Conservation (phyloP, 2,113 vertebrate species). For the Phaetusa simplex region DNA sequence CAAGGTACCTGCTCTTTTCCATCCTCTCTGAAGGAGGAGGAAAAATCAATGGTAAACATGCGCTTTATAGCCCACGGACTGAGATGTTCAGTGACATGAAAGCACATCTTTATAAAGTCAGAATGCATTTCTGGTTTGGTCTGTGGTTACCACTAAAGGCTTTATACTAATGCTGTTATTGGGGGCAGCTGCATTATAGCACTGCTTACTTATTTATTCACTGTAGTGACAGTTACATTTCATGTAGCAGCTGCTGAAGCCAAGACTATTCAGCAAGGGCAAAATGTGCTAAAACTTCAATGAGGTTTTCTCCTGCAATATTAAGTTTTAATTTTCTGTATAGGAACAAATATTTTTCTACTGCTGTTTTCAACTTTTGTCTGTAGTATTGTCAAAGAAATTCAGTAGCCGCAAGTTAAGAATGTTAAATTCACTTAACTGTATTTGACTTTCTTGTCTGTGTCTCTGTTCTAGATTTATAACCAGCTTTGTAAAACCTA, state of each 20-base stretch:
- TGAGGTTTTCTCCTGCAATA: constrained; percentile 65
- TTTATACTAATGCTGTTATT: constrained; percentile 70
- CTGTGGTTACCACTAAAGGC: constrained; percentile 49
- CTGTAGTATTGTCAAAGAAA: constrained; percentile 5
- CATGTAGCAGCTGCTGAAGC: constrained; percentile 77
- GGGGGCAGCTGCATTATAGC: constrained; percentile 70
- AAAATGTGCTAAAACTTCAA: constrained; percentile 72
- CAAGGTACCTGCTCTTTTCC: neutral
- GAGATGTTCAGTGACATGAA: neutral
- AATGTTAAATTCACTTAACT: neutral
- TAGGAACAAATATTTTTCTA: constrained; percentile 57
- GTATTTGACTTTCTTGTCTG: neutral
- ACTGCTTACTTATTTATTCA: constrained; percentile 73
- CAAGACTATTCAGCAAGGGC: constrained; percentile 67
- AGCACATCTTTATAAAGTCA: constrained; percentile 38
- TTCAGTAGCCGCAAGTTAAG: neutral
- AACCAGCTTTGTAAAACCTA: neutral
- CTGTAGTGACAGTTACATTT: constrained; percentile 70
- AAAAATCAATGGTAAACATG: neutral
- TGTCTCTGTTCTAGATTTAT: neutral
- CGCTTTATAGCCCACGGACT: neutral
- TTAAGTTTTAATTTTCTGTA: constrained; percentile 69
- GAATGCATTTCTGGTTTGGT: constrained; percentile 33
- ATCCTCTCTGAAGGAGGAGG: neutral
- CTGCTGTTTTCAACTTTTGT: constrained; percentile 38